Evolutionary conservation across 1,140 invertebrate species (phyloP).

Genomic region (Drosophila insularis): DNA sequence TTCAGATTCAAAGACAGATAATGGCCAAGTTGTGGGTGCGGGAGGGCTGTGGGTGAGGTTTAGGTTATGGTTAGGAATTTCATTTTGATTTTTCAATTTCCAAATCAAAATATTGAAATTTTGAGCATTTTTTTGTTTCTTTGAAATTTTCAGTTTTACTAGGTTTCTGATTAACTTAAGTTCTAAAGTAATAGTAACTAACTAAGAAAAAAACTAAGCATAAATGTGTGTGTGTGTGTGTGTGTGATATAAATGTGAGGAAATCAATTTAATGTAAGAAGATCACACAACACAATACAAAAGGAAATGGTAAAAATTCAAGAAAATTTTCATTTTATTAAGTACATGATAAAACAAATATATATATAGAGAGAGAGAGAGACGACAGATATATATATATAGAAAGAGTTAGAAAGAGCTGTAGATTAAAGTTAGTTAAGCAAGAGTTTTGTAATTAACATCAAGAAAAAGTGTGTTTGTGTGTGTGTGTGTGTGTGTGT

Average conservation of each 20-base stretch:
- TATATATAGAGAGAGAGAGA: neutral
- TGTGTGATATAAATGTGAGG: neutral
- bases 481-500: slow-evolving; percentile 30
- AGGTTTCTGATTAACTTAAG: neutral
- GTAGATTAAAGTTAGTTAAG: neutral
- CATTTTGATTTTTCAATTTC: neutral
- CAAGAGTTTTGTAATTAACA: neutral
- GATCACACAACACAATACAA: slow-evolving; percentile 36
- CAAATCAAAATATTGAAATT: neutral
- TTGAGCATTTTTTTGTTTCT: neutral
- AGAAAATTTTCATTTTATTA: slow-evolving; percentile 35
- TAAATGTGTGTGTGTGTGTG: neutral
- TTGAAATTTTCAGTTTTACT: neutral
- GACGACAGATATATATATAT: neutral
- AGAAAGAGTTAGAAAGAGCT: neutral
- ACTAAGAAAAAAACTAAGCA: neutral
- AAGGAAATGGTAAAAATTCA: slow-evolving; percentile 15
- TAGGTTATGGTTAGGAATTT: neutral
- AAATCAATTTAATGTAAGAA: slow-evolving; percentile 4
- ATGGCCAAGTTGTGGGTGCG: neutral
- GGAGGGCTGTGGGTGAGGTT: no score
- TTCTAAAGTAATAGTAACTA: neutral
- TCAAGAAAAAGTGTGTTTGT: slow-evolving; percentile 15
- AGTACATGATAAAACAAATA: slow-evolving; percentile 64
- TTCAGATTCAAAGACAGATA: neutral